These are phyloP conservation scores for Desmophyllum pertusum DNA, from an alignment of 92 coral and sea anemone genomes.

Conservation along the genomic window DNA sequence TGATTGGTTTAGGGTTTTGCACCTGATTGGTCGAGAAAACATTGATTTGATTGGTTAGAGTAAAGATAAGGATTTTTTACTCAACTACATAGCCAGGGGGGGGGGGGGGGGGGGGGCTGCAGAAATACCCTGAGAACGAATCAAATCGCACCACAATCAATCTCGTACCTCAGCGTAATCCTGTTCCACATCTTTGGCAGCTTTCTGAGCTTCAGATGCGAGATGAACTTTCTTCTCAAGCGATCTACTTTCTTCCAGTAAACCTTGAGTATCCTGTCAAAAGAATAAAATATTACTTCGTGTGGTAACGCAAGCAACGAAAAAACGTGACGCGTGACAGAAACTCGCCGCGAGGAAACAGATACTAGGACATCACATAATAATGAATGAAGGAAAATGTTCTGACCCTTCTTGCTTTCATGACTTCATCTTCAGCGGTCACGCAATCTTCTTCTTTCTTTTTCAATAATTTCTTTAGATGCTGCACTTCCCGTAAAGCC, in stretches of 20 bases:
- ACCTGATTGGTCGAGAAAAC: no score
- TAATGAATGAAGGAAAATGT: not conserved
- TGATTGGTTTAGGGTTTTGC: no score
- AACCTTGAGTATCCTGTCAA: conserved; percentile 80
- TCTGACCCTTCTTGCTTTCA: conserved; percentile 75
- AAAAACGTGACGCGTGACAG: not conserved
- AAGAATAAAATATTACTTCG: not conserved
- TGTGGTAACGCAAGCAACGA: no score
- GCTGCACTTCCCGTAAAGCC: conserved; percentile 84
- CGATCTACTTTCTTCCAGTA: conserved; percentile 86
- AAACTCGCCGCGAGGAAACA: no score
- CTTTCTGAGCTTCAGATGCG: conserved; percentile 95
- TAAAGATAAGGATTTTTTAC: no score
- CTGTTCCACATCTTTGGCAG: conserved; percentile 82
- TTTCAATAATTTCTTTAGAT: conserved; percentile 71
- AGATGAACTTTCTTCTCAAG: conserved; percentile 87
- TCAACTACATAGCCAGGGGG: no score
- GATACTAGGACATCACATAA: no score
- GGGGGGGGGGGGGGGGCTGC: not conserved
- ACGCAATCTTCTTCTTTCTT: conserved; percentile 70
- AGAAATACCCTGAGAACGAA: not conserved
- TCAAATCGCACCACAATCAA: not conserved
- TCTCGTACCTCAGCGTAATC: conserved; percentile 88
- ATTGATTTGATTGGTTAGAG: no score
- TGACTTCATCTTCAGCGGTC: conserved; percentile 75